Evolutionary conservation across 2,797 vertebrate species (phyloP), one percentile per base, ranked within the genome.

Genomic region (Discoglossus pictus): DNA sequence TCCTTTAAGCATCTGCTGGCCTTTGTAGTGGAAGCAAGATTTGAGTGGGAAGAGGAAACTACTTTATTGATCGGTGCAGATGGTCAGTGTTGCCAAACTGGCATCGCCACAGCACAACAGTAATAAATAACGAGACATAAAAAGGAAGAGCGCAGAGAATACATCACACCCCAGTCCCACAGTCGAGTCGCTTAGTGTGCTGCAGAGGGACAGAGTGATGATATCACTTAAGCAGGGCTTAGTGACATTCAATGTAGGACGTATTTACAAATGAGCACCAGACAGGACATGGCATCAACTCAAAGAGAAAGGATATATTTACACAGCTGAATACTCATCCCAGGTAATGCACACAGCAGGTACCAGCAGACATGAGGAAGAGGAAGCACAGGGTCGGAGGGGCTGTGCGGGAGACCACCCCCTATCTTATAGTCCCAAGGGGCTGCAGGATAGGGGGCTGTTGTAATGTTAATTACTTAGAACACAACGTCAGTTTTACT

Each of bases 241-340:
- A 7, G 11, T 36, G 35, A 36, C 6, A 11, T 2, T 31, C 27
- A 2, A 2, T 50, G 12, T 24, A 15, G 13, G 6, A 2, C 23
- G 12, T 50, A 50, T 50, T n/a, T 50, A 53, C 20, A 50, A 71
- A 64, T 15, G 16, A 51, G 16, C 46, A 51, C 31, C 51, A 70
- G 51, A 48, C 27, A 31, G 27, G 27, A 31, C 38, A 20, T 25
- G 25, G 44, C 6, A 35, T 59, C 25, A 58, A 36, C 44, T 59
- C 25, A 63, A 63, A 59, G 47, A 68, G 25, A 63, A 8, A 53
- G 11, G 38, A 59, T 71, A 71, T 71, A 65, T 71, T 71, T 71
- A 71, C 68, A 71, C 27, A 64, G 44, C 52, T 58, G 43, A 63
- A 58, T 52, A 71, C 58, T 63, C 60, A 64, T 58, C 36, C 61